A percentile compares a stretch with the other conserved stretches of the same genome.
Conservation (phyloP, 2,888 invertebrate species). For the Pecten maximus region DNA sequence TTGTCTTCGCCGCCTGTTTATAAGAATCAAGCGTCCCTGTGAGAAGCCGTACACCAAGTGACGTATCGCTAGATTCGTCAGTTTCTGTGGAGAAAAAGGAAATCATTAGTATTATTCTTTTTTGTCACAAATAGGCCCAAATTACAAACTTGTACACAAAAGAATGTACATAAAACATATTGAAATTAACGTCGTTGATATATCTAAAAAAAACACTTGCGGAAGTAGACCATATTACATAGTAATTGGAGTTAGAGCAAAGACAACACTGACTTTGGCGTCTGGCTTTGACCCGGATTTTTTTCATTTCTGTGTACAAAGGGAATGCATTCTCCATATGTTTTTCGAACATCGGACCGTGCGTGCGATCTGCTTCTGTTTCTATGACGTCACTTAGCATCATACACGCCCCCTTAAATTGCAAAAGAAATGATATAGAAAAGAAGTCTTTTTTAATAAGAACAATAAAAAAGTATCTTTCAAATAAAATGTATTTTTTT, state of each 20-base stretch:
- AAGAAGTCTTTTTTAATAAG: too few relatives aligned
- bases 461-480: slow-evolving; percentile 61
- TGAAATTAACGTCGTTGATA: too few relatives aligned
- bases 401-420: background rate
- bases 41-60: background rate
- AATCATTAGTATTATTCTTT: too few relatives aligned
- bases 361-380: background rate
- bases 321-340: slow-evolving; percentile 68
- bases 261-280: slow-evolving; percentile 59
- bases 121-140: too few relatives aligned
- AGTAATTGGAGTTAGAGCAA: background rate
- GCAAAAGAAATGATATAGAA: too few relatives aligned
- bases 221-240: too few relatives aligned
- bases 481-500: too few relatives aligned
- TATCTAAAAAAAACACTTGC: too few relatives aligned
- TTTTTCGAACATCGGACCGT: slow-evolving; percentile 35
- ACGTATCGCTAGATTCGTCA: background rate
- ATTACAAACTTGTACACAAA: too few relatives aligned
- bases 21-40: background rate
- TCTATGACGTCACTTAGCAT: slow-evolving; percentile 10
- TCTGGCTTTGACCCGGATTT: slow-evolving; percentile 55
- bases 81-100: too few relatives aligned
- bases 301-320: slow-evolving; percentile 66
- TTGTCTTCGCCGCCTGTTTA: background rate
- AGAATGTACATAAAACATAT: too few relatives aligned